These are phyloP conservation scores for Babylonia areolata DNA, from an alignment of 1,140 invertebrate genomes.

Conservation along the genomic window DNA sequence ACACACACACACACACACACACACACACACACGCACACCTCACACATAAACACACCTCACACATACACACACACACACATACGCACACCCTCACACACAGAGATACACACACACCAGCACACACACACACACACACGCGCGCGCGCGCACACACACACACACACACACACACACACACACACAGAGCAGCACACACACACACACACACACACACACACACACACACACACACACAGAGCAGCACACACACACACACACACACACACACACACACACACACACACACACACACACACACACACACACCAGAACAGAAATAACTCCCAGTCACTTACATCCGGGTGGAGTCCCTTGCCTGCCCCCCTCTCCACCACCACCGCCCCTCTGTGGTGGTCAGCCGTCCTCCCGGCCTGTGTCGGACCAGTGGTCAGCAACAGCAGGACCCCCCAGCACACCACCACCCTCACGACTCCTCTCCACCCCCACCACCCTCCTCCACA, in stretches of 20 bases:
- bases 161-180: background rate
- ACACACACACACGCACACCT: background rate
- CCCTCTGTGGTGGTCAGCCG: too few relatives aligned
- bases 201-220: constrained; percentile 2
- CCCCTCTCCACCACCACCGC: too few relatives aligned
- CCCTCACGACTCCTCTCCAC: too few relatives aligned
- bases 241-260: background rate
- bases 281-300: too few relatives aligned
- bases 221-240: background rate
- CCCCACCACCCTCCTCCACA: too few relatives aligned
- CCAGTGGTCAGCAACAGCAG: too few relatives aligned
- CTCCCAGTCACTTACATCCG: too few relatives aligned
- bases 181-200: background rate
- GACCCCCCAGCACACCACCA: too few relatives aligned
- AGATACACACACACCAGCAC: background rate
- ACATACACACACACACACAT: constrained; percentile 3
- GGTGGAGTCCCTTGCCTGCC: too few relatives aligned
- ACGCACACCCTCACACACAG: background rate
- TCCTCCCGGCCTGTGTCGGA: too few relatives aligned
- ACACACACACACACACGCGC: background rate
- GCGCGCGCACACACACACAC: background rate
- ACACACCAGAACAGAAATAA: too few relatives aligned
- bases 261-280: too few relatives aligned
- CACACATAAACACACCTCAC: background rate
- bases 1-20: background rate